Evolutionary conservation across 2,797 vertebrate genomes (phyloP), one percentile per base, ranked within the genome.

Genomic region (Monodelphis domestica): DNA sequence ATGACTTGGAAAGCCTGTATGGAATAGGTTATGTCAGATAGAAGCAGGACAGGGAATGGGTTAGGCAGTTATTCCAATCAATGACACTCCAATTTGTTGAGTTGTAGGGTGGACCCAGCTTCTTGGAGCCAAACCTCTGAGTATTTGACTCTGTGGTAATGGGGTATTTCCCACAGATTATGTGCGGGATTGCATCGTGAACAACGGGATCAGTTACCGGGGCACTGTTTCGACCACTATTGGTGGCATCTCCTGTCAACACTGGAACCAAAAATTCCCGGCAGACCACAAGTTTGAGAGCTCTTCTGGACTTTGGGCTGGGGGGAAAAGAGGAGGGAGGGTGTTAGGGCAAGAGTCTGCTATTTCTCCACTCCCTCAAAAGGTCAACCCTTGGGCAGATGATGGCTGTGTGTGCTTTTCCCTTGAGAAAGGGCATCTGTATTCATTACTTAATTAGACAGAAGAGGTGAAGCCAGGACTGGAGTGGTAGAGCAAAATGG

Each of bases 241-340:
- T 89, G 98, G 98, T 1, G 99, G 99, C 1, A 98, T 99, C 96
- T 98, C 95, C 92, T 99, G 99, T 96, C 99, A 99, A 91, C 98
- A 97, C 70, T 99, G 99, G 99, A 99, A 98, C 97, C 98, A 98
- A 90, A 99, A 98, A 52, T 99, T 99, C 89, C 99, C 99, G 24
- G 99, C 99, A 0, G 99, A 99, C 88, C 99, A 99, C 98, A 99
- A 99, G 99, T 99, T 53, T 2, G 55, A 52, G 55, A 52, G 30
- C 5, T 51, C 28, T 30, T 33, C 33, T 50, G 33, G 50, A 21
- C 38, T 45, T 26, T 84, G 70, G 70, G 70, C 24, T 78, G 38
- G 70, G 70, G 38, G 51, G 15, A 33, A 53, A 26, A 78, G 51
- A 53, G 12, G 84, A 89, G 52, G n/a, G n/a, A 70, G 45, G 9